phyloP scores from a whole-genome alignment of 2,888 invertebrate species.

The Belgica antarctica region DNA sequence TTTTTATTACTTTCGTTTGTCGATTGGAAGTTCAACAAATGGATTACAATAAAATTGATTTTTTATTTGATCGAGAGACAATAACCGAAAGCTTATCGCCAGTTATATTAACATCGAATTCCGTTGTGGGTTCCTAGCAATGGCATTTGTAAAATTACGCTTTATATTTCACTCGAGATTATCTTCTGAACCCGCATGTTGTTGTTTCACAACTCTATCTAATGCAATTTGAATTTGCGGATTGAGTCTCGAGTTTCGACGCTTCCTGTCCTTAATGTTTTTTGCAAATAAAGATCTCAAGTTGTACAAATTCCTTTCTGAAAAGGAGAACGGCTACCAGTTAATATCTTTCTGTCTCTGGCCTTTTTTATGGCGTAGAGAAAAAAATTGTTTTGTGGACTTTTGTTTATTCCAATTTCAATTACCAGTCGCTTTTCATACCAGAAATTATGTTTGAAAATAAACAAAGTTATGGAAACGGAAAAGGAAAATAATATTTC shows the following conservation, averaged over 20 bases:
- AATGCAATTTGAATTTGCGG: not conserved
- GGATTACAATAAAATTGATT: not conserved
- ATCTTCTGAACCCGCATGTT: not conserved
- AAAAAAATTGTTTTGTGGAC: not conserved
- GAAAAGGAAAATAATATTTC: slow-evolving; percentile 34
- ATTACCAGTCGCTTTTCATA: slow-evolving; percentile 1
- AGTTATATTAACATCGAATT: too few species aligned
- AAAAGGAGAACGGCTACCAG: too few species aligned
- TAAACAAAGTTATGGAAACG: slow-evolving; percentile 33
- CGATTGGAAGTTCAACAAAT: slow-evolving; percentile 12
- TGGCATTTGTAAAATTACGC: not conserved
- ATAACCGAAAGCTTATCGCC: not conserved
- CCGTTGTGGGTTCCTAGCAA: not conserved
- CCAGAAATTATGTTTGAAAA: slow-evolving; percentile 20
- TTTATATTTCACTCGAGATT: not conserved
- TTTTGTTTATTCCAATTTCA: not conserved
- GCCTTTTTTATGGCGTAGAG: not conserved
- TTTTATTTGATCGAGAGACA: not conserved
- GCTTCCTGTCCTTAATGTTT: not conserved
- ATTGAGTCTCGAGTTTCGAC: not conserved
- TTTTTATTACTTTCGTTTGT: not conserved
- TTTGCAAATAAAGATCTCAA: not conserved
- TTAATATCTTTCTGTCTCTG: too few species aligned
- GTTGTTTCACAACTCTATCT: not conserved
- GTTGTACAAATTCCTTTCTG: too few species aligned